Base-by-base conservation (phyloP, 2,797 vertebrate species). In the Hoplostethus mediterraneus region DNA sequence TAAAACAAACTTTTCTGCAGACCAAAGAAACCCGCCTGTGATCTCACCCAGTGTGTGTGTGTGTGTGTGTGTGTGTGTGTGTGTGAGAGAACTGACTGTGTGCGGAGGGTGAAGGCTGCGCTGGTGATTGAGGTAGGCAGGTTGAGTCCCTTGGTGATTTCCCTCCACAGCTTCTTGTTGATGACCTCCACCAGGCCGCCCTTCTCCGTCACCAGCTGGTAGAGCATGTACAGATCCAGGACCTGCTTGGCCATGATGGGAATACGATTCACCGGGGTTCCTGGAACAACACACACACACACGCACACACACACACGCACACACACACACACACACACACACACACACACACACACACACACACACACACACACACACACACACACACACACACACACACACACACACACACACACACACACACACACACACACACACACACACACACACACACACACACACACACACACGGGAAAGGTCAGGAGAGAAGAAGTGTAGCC, bases 201-300 rank as follows among this genome's bases (percentile, higher is more conserved):
- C 87, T 99, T 99, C 90, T 99, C 98, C 0, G 97, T 99, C 90
- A 99, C 98, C 90, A 99, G 93, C 75, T 95, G 94, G 71, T 99
- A 99, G 53, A 99, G 93, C 96, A 98, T 98, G 90, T 97, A 98
- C 63, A 99, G 95, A 86, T 99, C 98, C 66, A 99, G 92, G 71
- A 99, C 97, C 88, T 99, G 98, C 90, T 99, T 99, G 79, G 98
- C 97, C 97, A 99, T 99, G 92, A 99, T 99, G 79, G 98, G 98
- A 87, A 99, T 98, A 62, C 98, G 94, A 92, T 99, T 99, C 82
- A 99, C 97, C 0, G 98, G 98, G 0, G 98, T 98, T 74, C 98
- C 98, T 99, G 76, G 9, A 65, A 25, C 16, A 48, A 78, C 33
- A 33, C 33, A 33, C 33, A 33, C 2, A 33, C 33, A 33, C 33